Evolutionary conservation across 2,888 invertebrate species (phyloP), one percentile per base, ranked within the genome.

Genomic region (Zootermopsis nevadensis): DNA sequence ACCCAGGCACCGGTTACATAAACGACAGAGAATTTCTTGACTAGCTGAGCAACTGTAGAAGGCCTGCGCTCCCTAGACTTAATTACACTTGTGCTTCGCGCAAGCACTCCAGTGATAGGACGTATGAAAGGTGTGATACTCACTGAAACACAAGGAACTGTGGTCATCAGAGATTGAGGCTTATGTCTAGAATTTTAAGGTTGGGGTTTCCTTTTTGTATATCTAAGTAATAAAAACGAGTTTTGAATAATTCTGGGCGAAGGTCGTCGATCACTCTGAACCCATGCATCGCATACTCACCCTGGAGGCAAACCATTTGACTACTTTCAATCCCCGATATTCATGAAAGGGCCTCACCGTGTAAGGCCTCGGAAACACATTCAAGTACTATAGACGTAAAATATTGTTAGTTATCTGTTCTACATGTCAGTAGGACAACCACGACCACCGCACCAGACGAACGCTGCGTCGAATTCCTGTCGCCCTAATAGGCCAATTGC

Each of bases 161-260:
- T 15, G 38, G n/a, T 24, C 24, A 33, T 69, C 31, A 69, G 4
- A n/a, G 4, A 15, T 60, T 10, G n/a, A 66, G 66, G 30, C 0
- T 66, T 15, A 2, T 6, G 69, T 33, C 31, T 69, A 15, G 30
- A 69, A 30, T 31, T 24, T 74, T 38, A 38, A 0, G 74, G 74
- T 38, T 74, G 38, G 74, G 74, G 38, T 74, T 33, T 31, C 33
- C 33, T 31, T 31, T 67, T 67, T 33, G 33, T 72, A 72, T 72
- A 33, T 74, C 38, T 38, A 74, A 38, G 38, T 79, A 79, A 79
- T 60, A 79, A 55, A 66, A 77, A 79, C 79, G 35, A 27, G 79
- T 66, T 79, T 79, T 79, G 79, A 79, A 79, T 79, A 79, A 79
- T 60, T 79, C 79, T 60, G 77, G 77, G 69, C 69, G 27, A 69